Evolutionary conservation across 2,888 invertebrate genomes (phyloP), one percentile per base, ranked within the genome.

Genomic region (Aproaerema taeniolella): DNA sequence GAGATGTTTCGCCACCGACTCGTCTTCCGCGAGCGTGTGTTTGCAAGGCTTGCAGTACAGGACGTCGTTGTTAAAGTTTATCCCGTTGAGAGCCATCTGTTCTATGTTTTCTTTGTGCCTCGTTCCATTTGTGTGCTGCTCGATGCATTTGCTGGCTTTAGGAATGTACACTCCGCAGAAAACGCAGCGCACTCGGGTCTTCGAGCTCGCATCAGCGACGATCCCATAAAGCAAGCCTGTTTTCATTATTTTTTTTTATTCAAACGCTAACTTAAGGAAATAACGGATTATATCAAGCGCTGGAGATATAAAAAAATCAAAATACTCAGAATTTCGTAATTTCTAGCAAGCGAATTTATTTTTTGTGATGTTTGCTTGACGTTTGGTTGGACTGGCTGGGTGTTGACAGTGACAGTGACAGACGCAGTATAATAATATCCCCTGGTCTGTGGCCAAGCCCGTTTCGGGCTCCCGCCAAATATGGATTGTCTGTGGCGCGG

Each of bases 161-260:
- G 79, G 73, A 46, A 80, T 72, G 47, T 56, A 65, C 2, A 77
- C 76, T 24, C 70, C 77, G 52, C 79, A 80, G 49, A 71, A 72
- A 33, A 73, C 53, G 49, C 79, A 80, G 36, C 72, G 72, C 13
- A 78, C 73, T 39, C 72, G 64, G 28, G 75, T 74, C 45, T 77
- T 74, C 1, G 79, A 74, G 45, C 58, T 61, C 4, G 57, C 64
- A 15, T 77, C 64, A 39, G 59, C 64, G 11, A 77, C 63, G 43
- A 80, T 69, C 3, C 77, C 79, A 43, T 64, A 68, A 10, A 58
- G 48, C 29, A 67, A 42, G 25, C 59, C 66, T 8, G 70, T 70
- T 60, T 76, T 75, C 79, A 79, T 79, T 58, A 47, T 75, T 37
- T 36, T 15, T 30, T 30, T 14, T 3, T 29, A 12, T n/a, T n/a